Percentiles rank a stretch among this genome's conserved stretches.
These are phyloP conservation scores for Trachythela sp. DNA, from an alignment of 64 coral and sea anemone species.

Conservation along the genomic window DNA sequence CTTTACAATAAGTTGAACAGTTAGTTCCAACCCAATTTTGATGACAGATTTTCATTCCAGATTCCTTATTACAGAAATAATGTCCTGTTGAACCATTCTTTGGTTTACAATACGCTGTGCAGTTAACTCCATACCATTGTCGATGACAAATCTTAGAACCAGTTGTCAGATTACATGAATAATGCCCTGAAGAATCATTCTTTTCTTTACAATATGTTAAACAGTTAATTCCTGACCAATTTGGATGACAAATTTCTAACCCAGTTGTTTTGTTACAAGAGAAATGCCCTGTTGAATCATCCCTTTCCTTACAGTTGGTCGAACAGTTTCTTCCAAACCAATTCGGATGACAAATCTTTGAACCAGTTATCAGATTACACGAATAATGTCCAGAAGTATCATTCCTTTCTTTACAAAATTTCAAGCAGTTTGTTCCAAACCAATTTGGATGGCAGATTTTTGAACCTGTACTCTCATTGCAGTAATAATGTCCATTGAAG, in stretches of 20 bases:
- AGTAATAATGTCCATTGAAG: constrained; percentile 6
- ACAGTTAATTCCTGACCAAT: background rate
- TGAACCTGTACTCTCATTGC: constrained; percentile 19
- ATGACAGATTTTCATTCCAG: background rate
- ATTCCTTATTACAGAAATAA: background rate
- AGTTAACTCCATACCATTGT: background rate
- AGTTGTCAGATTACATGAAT: background rate
- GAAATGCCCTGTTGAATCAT: background rate
- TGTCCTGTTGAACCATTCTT: background rate
- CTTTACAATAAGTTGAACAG: background rate
- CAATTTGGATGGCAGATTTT: constrained; percentile 34
- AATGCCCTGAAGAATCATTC: background rate
- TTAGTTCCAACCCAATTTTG: background rate
- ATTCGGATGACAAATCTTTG: constrained; percentile 19
- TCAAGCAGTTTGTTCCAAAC: constrained; percentile 23
- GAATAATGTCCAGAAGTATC: constrained; percentile 30
- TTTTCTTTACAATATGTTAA: no score
- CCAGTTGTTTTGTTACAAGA: background rate
- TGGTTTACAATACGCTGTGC: background rate
- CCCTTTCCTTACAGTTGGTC: background rate
- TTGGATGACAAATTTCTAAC: background rate
- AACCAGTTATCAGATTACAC: constrained; percentile 38
- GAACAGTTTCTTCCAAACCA: constrained; percentile 3
- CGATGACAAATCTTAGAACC: background rate
- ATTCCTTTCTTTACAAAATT: constrained; percentile 13